Percentiles rank a stretch among this genome's conserved stretches.
Conservation (phyloP, 2,888 invertebrate species). For the Rosalia funebris region DNA sequence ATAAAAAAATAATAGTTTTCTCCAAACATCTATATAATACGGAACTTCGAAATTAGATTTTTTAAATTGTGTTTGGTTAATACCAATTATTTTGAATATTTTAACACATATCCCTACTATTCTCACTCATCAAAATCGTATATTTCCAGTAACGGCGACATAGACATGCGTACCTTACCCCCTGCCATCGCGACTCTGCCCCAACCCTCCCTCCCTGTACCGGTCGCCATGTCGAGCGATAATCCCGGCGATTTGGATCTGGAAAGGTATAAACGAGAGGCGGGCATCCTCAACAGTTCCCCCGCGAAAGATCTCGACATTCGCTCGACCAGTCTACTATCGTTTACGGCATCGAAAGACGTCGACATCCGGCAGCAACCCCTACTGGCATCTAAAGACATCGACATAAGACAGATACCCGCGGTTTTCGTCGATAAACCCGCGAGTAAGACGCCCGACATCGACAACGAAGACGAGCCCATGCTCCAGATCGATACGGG, state of each 20-base stretch:
- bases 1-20: too few relatives aligned
- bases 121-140: too few relatives aligned
- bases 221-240: background rate
- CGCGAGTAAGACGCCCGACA: slow-evolving; percentile 32
- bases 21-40: too few relatives aligned
- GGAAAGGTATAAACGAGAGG: slow-evolving; percentile 50
- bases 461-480: slow-evolving; percentile 41
- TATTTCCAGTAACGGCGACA: slow-evolving; percentile 60
- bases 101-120: too few relatives aligned
- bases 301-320: slow-evolving; percentile 48
- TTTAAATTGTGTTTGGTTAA: too few relatives aligned
- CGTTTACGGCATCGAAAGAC: slow-evolving; percentile 42
- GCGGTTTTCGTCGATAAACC: slow-evolving; percentile 35
- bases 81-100: too few relatives aligned
- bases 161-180: slow-evolving; percentile 63
- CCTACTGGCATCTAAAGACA: slow-evolving; percentile 56
- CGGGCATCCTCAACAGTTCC: slow-evolving; percentile 34
- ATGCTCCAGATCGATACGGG: slow-evolving; percentile 45
- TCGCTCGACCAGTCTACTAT: slow-evolving; percentile 33
- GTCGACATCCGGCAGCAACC: slow-evolving; percentile 48
- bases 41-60: too few relatives aligned
- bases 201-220: slow-evolving; percentile 15
- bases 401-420: slow-evolving; percentile 64
- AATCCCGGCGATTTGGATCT: slow-evolving; percentile 38
- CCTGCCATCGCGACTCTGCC: slow-evolving; percentile 38